Percentiles rank a stretch among this genome's conserved stretches.
These are phyloP conservation scores for Gallinago solitaria DNA, from an alignment of 2,797 vertebrate species.

Conservation along the genomic window DNA sequence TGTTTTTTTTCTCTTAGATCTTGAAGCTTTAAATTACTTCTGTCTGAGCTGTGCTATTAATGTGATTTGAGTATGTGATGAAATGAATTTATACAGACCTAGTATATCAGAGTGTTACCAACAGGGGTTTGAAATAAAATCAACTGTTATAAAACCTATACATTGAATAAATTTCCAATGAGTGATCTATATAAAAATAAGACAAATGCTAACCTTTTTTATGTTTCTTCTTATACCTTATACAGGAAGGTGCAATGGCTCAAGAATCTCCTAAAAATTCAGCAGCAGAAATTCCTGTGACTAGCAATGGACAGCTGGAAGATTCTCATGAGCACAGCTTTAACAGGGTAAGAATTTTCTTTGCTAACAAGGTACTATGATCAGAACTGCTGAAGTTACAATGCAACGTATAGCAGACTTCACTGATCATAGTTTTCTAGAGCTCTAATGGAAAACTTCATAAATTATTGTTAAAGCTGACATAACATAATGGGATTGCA, in stretches of 20 bases:
- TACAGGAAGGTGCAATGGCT: slow-evolving; percentile 85
- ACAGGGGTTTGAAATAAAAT: not conserved
- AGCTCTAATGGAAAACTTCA: not conserved
- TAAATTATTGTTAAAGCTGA: not conserved
- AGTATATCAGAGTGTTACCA: not conserved
- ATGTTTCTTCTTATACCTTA: not conserved
- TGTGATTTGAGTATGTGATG: not conserved
- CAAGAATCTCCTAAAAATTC: slow-evolving; percentile 89
- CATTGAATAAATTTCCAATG: not conserved
- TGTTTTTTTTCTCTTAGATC: not conserved
- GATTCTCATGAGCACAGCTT: slow-evolving; percentile 83
- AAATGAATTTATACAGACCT: not conserved
- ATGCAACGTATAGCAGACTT: not conserved
- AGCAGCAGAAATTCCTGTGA: slow-evolving; percentile 94
- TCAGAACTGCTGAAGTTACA: not conserved
- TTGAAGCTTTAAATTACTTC: not conserved
- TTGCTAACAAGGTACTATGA: not conserved
- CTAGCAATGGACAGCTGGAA: slow-evolving; percentile 92
- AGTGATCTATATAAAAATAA: not conserved
- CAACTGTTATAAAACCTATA: not conserved
- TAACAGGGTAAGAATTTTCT: slow-evolving; percentile 81
- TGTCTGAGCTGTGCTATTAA: not conserved
- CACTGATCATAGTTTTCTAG: not conserved
- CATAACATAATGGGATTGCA: too few relatives aligned
- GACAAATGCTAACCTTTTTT: not conserved